These are phyloP conservation scores for Luidia sarsii DNA, from an alignment of 53 echinoderm and acorn worm genomes.

Conservation along the genomic window DNA sequence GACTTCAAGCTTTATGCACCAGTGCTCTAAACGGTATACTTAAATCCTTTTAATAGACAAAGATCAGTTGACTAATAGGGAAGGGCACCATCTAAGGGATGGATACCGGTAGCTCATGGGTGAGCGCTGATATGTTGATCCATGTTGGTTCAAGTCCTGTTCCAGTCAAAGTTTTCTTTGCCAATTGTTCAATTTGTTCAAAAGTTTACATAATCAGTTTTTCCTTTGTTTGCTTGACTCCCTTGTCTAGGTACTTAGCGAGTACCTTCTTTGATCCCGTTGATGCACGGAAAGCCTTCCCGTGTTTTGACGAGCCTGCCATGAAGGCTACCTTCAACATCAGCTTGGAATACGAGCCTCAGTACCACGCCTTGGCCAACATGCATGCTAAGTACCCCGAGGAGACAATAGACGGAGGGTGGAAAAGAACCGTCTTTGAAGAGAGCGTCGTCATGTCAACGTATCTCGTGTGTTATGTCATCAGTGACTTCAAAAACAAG, in stretches of 20 bases:
- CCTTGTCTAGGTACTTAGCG: slow-evolving; percentile 38
- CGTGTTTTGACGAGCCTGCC: slow-evolving; percentile 96
- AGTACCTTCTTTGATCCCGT: slow-evolving; percentile 61
- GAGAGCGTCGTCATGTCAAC: slow-evolving; percentile 89
- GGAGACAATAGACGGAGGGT: slow-evolving; percentile 53
- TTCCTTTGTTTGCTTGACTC: too few species aligned
- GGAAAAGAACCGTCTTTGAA: slow-evolving; percentile 65
- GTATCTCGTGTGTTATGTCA: slow-evolving; percentile 79
- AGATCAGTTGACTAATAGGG: too few species aligned
- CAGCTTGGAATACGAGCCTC: slow-evolving; percentile 66
- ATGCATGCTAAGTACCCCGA: slow-evolving; percentile 59
- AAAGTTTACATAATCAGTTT: slow-evolving; percentile 32
- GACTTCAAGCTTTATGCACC: too few species aligned
- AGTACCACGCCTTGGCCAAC: slow-evolving; percentile 77
- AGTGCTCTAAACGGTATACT: too few species aligned
- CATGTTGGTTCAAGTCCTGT: too few species aligned
- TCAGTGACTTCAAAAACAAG: slow-evolving; percentile 73
- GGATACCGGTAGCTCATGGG: too few species aligned
- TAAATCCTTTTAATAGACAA: too few species aligned
- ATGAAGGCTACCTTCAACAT: slow-evolving; percentile 81
- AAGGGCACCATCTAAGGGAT: too few species aligned
- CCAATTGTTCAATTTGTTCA: too few species aligned
- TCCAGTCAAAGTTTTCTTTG: too few species aligned
- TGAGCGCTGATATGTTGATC: too few species aligned
- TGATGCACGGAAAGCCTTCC: slow-evolving; percentile 86